Conservation (phyloP, 1,140 invertebrate genomes). For the Macrobrachium nipponense region DNA sequence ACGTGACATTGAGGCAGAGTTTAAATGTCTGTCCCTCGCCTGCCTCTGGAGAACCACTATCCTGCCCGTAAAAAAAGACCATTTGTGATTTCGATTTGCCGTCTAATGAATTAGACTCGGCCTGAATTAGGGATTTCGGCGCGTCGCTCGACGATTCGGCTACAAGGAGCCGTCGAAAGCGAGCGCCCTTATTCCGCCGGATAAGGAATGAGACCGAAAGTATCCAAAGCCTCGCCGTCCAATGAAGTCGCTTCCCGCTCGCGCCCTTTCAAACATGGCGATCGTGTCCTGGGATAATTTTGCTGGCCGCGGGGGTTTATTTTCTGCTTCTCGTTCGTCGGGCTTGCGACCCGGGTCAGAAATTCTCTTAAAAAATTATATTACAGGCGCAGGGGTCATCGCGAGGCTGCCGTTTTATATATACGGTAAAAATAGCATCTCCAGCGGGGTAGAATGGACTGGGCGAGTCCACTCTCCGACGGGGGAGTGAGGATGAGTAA, state of each 20-base stretch:
- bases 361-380: constrained; percentile 15
- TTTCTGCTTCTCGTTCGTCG: neutral
- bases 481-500: constrained; percentile 58
- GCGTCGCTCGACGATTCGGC: constrained; percentile 27
- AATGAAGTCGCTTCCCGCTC: constrained; percentile 60
- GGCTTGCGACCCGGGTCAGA: neutral
- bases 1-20: constrained; percentile 58
- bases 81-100: constrained; percentile 33
- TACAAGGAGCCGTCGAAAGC: neutral
- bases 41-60: constrained; percentile 49
- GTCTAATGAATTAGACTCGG: constrained; percentile 56
- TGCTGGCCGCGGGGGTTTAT: neutral
- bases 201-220: constrained; percentile 36
- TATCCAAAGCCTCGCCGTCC: constrained; percentile 50
- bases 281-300: constrained; percentile 61
- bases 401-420: neutral
- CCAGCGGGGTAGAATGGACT: constrained; percentile 42
- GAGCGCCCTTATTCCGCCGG: neutral
- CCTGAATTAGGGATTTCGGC: constrained; percentile 28
- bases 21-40: constrained; percentile 60
- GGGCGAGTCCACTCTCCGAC: constrained; percentile 48
- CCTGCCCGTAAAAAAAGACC: constrained; percentile 46
- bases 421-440: constrained; percentile 18
- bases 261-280: constrained; percentile 61
- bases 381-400: neutral